Conservation (phyloP, 2,113 vertebrate genomes). For the Motacilla alba region DNA sequence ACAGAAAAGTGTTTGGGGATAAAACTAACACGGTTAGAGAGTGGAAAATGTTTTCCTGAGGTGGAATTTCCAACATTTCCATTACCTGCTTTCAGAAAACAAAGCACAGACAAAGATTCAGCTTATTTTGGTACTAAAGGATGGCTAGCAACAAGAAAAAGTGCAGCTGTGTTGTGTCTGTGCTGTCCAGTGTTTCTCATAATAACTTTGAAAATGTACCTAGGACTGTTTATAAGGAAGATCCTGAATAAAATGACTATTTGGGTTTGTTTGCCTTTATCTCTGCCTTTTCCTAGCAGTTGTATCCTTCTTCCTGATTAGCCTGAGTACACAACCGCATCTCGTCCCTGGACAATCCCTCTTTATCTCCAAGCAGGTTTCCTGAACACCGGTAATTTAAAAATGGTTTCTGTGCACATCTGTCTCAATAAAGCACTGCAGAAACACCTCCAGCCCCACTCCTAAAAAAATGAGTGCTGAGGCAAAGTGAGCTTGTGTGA, state of each 20-base stretch:
- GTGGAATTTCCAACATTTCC: not conserved
- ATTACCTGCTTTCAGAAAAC: not conserved
- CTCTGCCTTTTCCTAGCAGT: not conserved
- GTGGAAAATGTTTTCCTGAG: not conserved
- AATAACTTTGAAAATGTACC: not conserved
- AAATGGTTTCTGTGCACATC: not conserved
- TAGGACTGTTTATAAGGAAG: not conserved
- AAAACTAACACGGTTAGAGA: not conserved
- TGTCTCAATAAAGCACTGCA: not conserved
- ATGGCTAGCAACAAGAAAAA: not conserved
- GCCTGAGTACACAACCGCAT: not conserved
- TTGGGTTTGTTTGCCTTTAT: not conserved
- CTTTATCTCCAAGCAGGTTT: not conserved
- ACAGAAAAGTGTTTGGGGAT: not conserved
- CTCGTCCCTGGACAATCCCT: not conserved
- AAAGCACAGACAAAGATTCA: not conserved
- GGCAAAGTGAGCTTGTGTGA: not conserved
- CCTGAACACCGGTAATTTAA: not conserved
- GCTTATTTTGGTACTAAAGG: not conserved
- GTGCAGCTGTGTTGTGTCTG: not conserved
- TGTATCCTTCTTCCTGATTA: not conserved
- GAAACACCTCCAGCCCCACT: not conserved
- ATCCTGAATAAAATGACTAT: not conserved
- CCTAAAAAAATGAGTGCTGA: not conserved
- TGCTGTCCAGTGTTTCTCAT: not conserved